phyloP scores from a whole-genome alignment of 1,140 invertebrate genomes.

The Choristoneura fumiferana region DNA sequence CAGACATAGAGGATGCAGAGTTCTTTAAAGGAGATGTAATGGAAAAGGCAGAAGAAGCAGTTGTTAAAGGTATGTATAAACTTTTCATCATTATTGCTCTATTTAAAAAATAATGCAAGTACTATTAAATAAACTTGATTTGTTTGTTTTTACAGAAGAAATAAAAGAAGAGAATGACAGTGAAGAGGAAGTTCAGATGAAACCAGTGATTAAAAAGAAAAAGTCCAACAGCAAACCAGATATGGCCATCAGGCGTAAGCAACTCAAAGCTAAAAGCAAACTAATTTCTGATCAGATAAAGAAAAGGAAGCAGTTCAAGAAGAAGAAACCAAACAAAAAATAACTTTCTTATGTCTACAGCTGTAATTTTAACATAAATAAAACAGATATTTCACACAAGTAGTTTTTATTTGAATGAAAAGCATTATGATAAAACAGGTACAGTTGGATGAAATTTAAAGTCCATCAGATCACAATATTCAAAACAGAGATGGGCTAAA shows the following conservation, averaged over 20 bases:
- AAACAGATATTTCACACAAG: slow-evolving; percentile 30
- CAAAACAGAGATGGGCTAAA: too few species aligned
- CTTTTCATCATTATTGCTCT: too few species aligned
- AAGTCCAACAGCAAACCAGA: slow-evolving; percentile 56
- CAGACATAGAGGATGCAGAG: slow-evolving; percentile 72
- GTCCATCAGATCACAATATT: slow-evolving; percentile 1
- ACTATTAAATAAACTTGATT: too few species aligned
- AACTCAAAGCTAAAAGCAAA: slow-evolving; percentile 70
- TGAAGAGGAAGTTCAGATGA: slow-evolving; percentile 30
- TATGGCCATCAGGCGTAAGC: slow-evolving; percentile 70
- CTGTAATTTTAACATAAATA: slow-evolving; percentile 25
- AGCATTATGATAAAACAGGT: slow-evolving; percentile 15
- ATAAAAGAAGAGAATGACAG: slow-evolving; percentile 40
- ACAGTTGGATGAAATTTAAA: not conserved
- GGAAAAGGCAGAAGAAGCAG: slow-evolving; percentile 64
- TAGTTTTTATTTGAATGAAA: slow-evolving; percentile 29
- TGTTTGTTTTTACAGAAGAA: slow-evolving; percentile 43
- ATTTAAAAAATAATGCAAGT: too few species aligned
- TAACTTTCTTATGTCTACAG: slow-evolving; percentile 22
- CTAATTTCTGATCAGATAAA: slow-evolving; percentile 69
- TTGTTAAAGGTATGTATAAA: slow-evolving; percentile 55
- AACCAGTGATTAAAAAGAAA: slow-evolving; percentile 44
- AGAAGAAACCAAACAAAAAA: slow-evolving; percentile 56
- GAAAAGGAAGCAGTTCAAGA: slow-evolving; percentile 65
- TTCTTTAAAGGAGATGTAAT: slow-evolving; percentile 73